These are phyloP conservation scores for Aplocera efformata DNA, from an alignment of 2,888 invertebrate genomes.

Conservation along the genomic window DNA sequence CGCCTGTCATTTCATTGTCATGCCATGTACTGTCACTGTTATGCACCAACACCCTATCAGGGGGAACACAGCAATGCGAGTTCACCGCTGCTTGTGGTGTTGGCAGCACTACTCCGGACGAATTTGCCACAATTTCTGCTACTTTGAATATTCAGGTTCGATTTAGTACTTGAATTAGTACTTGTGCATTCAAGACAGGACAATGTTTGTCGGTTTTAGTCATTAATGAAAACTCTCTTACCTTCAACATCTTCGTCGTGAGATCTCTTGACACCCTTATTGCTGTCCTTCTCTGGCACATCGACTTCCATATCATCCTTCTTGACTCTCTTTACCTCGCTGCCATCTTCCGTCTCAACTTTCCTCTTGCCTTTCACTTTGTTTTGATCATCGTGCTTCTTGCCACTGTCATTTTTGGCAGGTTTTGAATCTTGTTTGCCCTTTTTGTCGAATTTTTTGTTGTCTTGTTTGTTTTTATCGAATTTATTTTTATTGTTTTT, in stretches of 20 bases:
- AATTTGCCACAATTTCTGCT: no score
- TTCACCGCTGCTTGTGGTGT: no score
- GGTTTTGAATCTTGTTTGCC: constrained; percentile 10
- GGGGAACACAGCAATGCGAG: no score
- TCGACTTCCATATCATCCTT: constrained; percentile 48
- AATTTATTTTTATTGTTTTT: constrained; percentile 55
- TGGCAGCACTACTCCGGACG: no score
- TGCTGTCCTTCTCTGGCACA: constrained; percentile 38
- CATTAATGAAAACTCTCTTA: constrained; percentile 2
- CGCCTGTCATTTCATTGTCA: no score
- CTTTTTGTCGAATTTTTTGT: constrained; percentile 37
- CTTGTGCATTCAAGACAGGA: no score
- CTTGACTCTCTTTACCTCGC: constrained; percentile 58
- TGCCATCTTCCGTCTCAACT: constrained; percentile 37
- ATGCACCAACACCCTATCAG: no score
- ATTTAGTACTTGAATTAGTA: no score
- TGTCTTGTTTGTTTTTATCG: constrained; percentile 44
- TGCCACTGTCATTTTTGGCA: constrained; percentile 47
- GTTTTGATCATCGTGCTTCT: constrained; percentile 32
- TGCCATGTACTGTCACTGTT: no score
- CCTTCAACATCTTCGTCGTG: constrained; percentile 35
- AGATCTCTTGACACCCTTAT: constrained; percentile 55
- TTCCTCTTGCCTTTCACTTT: constrained; percentile 54
- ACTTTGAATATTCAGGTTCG: no score
- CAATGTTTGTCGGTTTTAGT: no score